Evolutionary conservation across 1,140 invertebrate species (phyloP).

Genomic region (Drosophila mojavensis): DNA sequence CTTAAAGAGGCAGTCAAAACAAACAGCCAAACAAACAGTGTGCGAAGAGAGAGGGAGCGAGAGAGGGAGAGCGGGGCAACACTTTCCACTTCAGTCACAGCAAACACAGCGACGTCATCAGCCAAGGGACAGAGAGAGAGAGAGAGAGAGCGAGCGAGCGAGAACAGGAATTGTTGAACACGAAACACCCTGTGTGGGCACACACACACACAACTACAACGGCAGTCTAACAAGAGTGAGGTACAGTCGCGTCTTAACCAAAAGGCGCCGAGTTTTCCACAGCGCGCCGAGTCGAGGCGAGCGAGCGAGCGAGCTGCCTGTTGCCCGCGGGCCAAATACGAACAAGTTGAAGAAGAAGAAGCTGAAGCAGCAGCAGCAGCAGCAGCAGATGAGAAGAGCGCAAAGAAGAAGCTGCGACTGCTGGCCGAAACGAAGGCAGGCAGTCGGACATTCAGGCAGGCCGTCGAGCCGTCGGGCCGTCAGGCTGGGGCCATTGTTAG

Average conservation of each 20-base stretch:
- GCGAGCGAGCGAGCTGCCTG: slow-evolving; percentile 16
- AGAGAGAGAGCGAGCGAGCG: neutral
- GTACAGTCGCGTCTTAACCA: slow-evolving; percentile 50
- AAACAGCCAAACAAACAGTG: slow-evolving; percentile 55
- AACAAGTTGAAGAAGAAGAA: neutral
- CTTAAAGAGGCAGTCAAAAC: slow-evolving; percentile 53
- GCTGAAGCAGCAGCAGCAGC: neutral
- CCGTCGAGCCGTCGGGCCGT: too few species aligned
- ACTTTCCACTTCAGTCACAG: slow-evolving; percentile 44
- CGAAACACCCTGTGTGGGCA: slow-evolving; percentile 41
- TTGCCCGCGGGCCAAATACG: slow-evolving; percentile 36
- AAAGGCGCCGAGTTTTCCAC: slow-evolving; percentile 54
- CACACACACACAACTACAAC: slow-evolving; percentile 4
- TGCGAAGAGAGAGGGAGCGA: neutral
- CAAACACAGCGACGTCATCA: slow-evolving; percentile 5
- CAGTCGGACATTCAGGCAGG: too few species aligned
- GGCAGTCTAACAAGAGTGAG: slow-evolving; percentile 6
- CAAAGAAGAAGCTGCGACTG: slow-evolving; percentile 5
- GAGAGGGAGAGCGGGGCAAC: neutral
- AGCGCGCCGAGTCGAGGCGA: slow-evolving; percentile 5
- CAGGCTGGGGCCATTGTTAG: neutral
- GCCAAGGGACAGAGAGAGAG: neutral
- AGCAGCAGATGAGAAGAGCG: neutral
- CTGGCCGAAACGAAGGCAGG: neutral
- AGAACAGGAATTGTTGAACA: slow-evolving; percentile 29